A percentile compares a stretch with the other conserved stretches of the same genome.
Conservation (phyloP, 92 coral and sea anemone species). For the Siderastrea siderea region DNA sequence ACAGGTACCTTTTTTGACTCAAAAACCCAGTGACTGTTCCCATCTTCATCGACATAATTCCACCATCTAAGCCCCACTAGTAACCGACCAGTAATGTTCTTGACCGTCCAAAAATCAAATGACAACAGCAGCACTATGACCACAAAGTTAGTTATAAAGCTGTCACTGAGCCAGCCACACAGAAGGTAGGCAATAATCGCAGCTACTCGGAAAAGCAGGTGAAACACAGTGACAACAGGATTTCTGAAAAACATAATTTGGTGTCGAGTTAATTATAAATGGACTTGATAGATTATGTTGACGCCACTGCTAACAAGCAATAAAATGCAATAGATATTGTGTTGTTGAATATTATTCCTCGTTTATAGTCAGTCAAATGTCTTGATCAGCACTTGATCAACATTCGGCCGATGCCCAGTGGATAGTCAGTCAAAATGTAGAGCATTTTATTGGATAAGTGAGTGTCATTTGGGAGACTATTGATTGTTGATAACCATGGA, state of each 20-base stretch:
- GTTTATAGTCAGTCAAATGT: too few species aligned
- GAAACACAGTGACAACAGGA: constrained; percentile 88
- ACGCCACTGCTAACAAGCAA: too few species aligned
- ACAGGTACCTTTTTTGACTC: constrained; percentile 92
- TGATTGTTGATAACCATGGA: too few species aligned
- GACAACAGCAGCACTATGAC: constrained; percentile 93
- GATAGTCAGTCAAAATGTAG: too few species aligned
- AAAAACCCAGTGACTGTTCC: constrained; percentile 99
- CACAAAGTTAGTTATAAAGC: constrained; percentile 95
- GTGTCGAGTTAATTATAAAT: neutral
- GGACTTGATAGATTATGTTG: neutral
- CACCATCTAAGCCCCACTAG: constrained; percentile 99
- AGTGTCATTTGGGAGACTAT: too few species aligned
- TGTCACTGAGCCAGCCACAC: constrained; percentile 95
- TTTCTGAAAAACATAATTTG: constrained; percentile 64
- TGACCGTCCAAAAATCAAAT: constrained; percentile 99
- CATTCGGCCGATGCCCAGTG: too few species aligned
- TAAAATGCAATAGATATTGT: too few species aligned
- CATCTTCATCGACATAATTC: constrained; percentile 99
- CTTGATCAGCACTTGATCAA: too few species aligned
- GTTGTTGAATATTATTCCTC: too few species aligned
- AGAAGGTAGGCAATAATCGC: constrained; percentile 91
- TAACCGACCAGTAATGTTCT: constrained; percentile 95
- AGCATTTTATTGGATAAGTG: too few species aligned
- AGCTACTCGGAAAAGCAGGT: constrained; percentile 88